Evolutionary conservation across 2,888 invertebrate genomes (phyloP).

Genomic region (Epinotia demarniana): DNA sequence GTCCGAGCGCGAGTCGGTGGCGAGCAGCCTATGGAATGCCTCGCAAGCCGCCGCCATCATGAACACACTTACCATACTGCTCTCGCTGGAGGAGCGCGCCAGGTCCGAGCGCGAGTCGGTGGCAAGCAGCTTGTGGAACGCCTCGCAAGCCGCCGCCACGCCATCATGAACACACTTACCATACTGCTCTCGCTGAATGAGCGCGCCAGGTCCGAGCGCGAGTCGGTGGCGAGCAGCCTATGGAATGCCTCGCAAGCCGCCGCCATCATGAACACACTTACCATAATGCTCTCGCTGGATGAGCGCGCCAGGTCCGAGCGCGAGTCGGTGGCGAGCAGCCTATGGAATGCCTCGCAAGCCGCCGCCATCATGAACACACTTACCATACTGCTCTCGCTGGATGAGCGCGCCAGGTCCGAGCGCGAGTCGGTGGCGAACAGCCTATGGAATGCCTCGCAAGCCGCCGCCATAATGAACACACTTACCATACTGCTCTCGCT

Average conservation of each 20-base stretch:
- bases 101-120: slow-evolving; percentile 87
- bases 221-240: slow-evolving; percentile 88
- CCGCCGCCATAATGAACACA: slow-evolving; percentile 92
- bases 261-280: slow-evolving; percentile 89
- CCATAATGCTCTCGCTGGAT: slow-evolving; percentile 96
- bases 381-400: slow-evolving; percentile 96
- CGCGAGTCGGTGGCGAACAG: slow-evolving; percentile 88
- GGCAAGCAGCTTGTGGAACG: slow-evolving; percentile 90
- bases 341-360: slow-evolving; percentile 92
- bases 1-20: slow-evolving; percentile 87
- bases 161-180: slow-evolving; percentile 90
- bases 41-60: slow-evolving; percentile 93
- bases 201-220: slow-evolving; percentile 87
- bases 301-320: slow-evolving; percentile 89
- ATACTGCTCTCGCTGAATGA: slow-evolving; percentile 97
- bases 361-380: slow-evolving; percentile 94
- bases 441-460: slow-evolving; percentile 91
- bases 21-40: slow-evolving; percentile 90
- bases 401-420: slow-evolving; percentile 90
- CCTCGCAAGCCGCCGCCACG: slow-evolving; percentile 93
- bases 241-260: slow-evolving; percentile 93
- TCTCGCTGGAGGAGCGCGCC: slow-evolving; percentile 94
- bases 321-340: slow-evolving; percentile 88
- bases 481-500: slow-evolving; percentile 97
- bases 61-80: slow-evolving; percentile 92